phyloP scores from a whole-genome alignment of 2,113 vertebrate genomes.

The Phyllostomus discolor region DNA sequence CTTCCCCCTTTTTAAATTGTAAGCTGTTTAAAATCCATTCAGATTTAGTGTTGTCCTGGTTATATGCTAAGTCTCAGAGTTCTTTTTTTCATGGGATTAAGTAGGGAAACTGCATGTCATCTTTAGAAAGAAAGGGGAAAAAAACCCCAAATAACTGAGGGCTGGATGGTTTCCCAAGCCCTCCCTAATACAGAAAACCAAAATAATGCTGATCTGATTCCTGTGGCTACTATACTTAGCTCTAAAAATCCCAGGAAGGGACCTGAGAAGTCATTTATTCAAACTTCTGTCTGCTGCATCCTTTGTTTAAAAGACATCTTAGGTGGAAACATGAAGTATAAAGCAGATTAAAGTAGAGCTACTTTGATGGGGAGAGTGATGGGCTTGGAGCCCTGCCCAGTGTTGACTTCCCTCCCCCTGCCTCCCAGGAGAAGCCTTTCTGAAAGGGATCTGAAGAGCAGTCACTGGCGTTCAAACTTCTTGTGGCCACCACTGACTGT shows the following conservation, averaged over 20 bases:
- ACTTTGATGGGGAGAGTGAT: conserved; percentile 22
- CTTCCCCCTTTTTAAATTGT: neutral
- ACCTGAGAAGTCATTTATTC: conserved; percentile 31
- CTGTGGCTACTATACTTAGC: neutral
- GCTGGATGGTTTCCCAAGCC: conserved; percentile 13
- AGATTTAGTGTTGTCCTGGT: neutral
- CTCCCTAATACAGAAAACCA: conserved; percentile 4
- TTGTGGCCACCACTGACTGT: conserved; percentile 35
- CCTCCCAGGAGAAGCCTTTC: conserved; percentile 4
- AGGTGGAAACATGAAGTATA: conserved; percentile 35
- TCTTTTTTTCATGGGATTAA: neutral
- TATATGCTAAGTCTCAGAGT: neutral
- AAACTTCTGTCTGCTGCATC: conserved; percentile 14
- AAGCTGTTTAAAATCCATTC: conserved; percentile 15
- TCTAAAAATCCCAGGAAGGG: conserved; percentile 19
- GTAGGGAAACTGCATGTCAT: conserved; percentile 28
- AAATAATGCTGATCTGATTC: conserved; percentile 27
- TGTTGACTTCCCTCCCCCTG: neutral
- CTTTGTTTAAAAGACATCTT: conserved; percentile 56
- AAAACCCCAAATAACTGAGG: neutral
- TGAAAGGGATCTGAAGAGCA: conserved; percentile 39
- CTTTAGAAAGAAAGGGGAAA: neutral
- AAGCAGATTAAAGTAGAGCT: conserved; percentile 52
- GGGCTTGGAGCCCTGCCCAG: conserved; percentile 38
- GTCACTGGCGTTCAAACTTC: conserved; percentile 50